A percentile compares a stretch with the other conserved stretches of the same genome.
These are phyloP conservation scores for Formicarius rufipectus DNA, from an alignment of 2,113 vertebrate species.

Conservation along the genomic window DNA sequence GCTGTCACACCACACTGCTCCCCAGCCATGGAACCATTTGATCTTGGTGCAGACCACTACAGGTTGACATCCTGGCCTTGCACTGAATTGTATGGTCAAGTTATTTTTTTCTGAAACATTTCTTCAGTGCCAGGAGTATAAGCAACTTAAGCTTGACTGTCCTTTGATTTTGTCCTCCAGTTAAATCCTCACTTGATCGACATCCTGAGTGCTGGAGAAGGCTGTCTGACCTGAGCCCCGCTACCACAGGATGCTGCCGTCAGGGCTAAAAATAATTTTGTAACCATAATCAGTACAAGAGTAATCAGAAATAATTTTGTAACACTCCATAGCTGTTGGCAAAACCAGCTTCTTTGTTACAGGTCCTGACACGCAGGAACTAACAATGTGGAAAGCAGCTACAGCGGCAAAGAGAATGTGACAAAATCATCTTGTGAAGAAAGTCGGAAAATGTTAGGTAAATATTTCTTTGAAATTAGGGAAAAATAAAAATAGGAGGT, in stretches of 20 bases:
- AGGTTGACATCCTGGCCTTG: neutral
- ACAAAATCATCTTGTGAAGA: neutral
- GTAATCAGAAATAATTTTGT: neutral
- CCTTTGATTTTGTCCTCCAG: neutral
- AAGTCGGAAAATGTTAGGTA: neutral
- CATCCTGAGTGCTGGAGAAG: neutral
- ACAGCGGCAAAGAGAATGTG: neutral
- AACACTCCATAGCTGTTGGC: neutral
- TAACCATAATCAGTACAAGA: neutral
- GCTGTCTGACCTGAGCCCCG: neutral
- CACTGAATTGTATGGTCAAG: neutral
- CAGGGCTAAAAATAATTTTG: neutral
- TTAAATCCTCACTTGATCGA: neutral
- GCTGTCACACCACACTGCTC: neutral
- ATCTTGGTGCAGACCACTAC: neutral
- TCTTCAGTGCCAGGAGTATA: neutral
- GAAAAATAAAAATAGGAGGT: neutral
- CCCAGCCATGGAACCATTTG: neutral
- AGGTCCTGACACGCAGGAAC: neutral
- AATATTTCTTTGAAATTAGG: neutral
- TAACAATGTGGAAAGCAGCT: neutral
- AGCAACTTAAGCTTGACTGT: neutral
- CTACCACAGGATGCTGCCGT: neutral
- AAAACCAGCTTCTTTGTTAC: neutral
- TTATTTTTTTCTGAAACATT: neutral